Base-by-base conservation (phyloP, 2,797 vertebrate genomes). In the Valencia hispanica region DNA sequence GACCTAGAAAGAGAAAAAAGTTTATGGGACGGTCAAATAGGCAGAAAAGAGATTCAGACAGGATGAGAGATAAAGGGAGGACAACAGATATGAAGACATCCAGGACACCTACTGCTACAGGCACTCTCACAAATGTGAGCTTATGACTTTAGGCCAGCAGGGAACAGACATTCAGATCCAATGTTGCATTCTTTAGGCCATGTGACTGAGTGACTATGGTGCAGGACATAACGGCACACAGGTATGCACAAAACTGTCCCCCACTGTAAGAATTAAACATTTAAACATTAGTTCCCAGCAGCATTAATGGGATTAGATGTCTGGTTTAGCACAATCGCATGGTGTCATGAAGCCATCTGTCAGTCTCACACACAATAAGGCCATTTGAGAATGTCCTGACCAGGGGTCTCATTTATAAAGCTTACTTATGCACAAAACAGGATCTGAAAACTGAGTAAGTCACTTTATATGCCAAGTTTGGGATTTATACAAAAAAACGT, bases 61-160 rank as follows among this genome's bases (percentile, higher is more conserved):
- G 66, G 74, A 72, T 45, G 79, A 43, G 30, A 34, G 77, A 86
- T 88, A 69, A 85, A 70, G 61, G 47, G 41, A n/a, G 81, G 84
- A 59, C 81, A 76, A 65, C 17, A 5, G 69, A 68, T 59, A 77
- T 36, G 47, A 61, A 68, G 73, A 86, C 70, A 78, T 84, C 20
- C 70, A 88, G 86, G 82, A 88, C 83, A 81, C 79, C 82, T 80
- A 85, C 5, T 8, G 80, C 91, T 89, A 83, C 83, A 78, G 87
- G 89, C 80, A 12, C 27, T 32, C n/a, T 69, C 53, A 57, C 61
- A 68, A 70, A 61, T 27, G 61, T 73, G 73, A 78, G 70, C 70
- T 71, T 77, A 55, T 72, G 71, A 17, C 18, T 59, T 20, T 15
- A n/a, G 47, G 65, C 32, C 36, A 61, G 70, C n/a, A 43, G 76